Percentiles rank a stretch among this genome's conserved stretches.
Evolutionary conservation across 1,140 invertebrate genomes (phyloP).

Genomic region (Conus ventricosus): DNA sequence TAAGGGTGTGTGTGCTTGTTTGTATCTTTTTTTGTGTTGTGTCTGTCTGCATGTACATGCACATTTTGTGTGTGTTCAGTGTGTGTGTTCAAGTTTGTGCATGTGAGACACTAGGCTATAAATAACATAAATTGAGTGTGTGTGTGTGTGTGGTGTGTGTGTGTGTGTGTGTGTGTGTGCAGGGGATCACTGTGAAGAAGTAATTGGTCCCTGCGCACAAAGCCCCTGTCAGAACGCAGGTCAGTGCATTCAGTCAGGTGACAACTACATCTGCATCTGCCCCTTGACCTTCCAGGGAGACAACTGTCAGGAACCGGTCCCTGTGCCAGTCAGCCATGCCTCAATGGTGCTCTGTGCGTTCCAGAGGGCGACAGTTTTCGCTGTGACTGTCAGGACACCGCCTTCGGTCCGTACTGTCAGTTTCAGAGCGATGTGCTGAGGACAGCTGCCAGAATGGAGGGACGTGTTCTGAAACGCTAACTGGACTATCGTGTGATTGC

Average conservation of each 20-base stretch:
- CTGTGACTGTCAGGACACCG: background rate
- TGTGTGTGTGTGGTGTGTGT: background rate
- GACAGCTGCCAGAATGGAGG: constrained; percentile 86
- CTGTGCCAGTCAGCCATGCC: constrained; percentile 55
- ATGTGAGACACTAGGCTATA: no score
- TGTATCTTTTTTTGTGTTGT: no score
- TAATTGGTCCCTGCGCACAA: constrained; percentile 50
- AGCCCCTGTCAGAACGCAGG: constrained; percentile 34
- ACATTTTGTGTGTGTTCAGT: no score
- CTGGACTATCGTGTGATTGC: constrained; percentile 42
- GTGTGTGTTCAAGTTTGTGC: no score
- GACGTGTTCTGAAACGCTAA: constrained; percentile 41
- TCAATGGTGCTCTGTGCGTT: constrained; percentile 54
- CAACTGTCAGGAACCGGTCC: constrained; percentile 13
- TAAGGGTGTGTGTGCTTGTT: no score
- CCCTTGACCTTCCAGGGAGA: constrained; percentile 17
- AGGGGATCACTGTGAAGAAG: constrained; percentile 44
- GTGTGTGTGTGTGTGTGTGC: constrained; percentile 4
- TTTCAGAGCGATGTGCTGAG: constrained; percentile 79
- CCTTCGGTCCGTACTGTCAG: constrained; percentile 30
- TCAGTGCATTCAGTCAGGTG: constrained; percentile 41
- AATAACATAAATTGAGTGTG: no score
- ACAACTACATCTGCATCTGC: constrained; percentile 39
- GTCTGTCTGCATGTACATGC: no score
- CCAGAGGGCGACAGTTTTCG: constrained; percentile 23